A percentile compares a stretch with the other conserved stretches of the same genome.
phyloP scores from a whole-genome alignment of 1,140 invertebrate genomes.

The Olivierus martensii region DNA sequence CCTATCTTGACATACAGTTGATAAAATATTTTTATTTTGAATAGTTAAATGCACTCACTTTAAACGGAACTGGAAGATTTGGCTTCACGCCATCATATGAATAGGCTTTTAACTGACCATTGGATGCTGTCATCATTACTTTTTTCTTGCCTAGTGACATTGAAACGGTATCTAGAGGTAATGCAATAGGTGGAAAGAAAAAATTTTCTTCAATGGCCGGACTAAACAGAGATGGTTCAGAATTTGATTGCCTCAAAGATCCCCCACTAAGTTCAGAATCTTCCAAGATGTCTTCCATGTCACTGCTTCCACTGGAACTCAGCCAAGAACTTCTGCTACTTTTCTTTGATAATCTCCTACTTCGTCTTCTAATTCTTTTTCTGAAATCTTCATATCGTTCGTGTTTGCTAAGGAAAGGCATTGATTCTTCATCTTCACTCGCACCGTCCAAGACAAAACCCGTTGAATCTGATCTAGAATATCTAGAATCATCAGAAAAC shows the following conservation, averaged over 20 bases:
- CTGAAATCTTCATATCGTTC: conserved; percentile 14
- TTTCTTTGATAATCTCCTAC: neutral
- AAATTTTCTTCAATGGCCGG: neutral
- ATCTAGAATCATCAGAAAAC: no score
- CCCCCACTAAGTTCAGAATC: neutral
- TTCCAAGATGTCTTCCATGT: conserved; percentile 20
- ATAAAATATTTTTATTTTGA: neutral
- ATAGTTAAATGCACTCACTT: conserved; percentile 6
- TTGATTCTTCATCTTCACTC: neutral
- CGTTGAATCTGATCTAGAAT: neutral
- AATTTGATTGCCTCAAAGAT: conserved; percentile 3
- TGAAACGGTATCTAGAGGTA: neutral
- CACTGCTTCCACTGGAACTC: conserved; percentile 12
- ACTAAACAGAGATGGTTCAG: conserved; percentile 9
- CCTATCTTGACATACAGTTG: neutral
- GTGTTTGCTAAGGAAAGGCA: neutral
- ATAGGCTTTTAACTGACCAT: conserved; percentile 16
- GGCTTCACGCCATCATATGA: conserved; percentile 20
- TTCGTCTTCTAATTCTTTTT: conserved; percentile 8
- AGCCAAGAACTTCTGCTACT: neutral
- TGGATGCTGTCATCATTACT: conserved; percentile 4
- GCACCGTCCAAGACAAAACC: conserved; percentile 10
- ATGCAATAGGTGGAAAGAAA: neutral
- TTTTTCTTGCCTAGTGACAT: neutral
- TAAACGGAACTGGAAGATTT: conserved; percentile 19